These are phyloP conservation scores for Ptychodera flava DNA, from an alignment of 35 echinoderm and acorn worm genomes.

Conservation along the genomic window DNA sequence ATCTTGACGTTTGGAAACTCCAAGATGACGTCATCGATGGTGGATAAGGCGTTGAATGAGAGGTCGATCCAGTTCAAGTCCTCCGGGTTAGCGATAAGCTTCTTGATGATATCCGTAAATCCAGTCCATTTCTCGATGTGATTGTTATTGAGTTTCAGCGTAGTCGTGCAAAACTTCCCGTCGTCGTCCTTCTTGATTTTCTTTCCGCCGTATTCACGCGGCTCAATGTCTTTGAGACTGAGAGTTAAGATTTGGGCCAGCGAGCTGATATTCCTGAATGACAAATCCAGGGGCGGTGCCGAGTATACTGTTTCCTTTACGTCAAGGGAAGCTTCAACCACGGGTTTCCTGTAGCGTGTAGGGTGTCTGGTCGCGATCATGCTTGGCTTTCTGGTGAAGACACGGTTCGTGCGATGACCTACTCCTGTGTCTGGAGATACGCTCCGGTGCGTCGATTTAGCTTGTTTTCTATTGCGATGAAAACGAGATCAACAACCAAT, in stretches of 20 bases:
- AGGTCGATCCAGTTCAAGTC: conserved; percentile 79
- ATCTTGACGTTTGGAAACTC: conserved; percentile 76
- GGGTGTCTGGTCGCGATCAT: neutral
- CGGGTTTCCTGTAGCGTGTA: neutral
- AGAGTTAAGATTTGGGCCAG: conserved; percentile 18
- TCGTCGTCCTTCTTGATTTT: conserved; percentile 36
- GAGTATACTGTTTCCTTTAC: conserved; percentile 24
- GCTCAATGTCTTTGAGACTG: conserved; percentile 40
- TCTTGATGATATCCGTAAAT: conserved; percentile 40
- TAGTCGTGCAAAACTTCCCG: conserved; percentile 55
- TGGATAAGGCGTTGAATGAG: conserved; percentile 77
- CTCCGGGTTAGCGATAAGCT: conserved; percentile 33
- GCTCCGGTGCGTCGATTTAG: no score
- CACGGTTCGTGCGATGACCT: no score
- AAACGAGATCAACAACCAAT: no score
- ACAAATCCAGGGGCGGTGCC: conserved; percentile 80
- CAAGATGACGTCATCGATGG: conserved; percentile 55
- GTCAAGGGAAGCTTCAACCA: neutral
- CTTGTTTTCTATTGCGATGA: no score
- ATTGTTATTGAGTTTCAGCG: conserved; percentile 90
- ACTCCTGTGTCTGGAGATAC: no score
- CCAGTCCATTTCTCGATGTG: conserved; percentile 71
- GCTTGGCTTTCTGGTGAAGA: neutral
- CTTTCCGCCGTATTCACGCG: conserved; percentile 33
- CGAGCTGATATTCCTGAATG: conserved; percentile 63